Evolutionary conservation across 1,140 invertebrate species (phyloP), one percentile per base, ranked within the genome.

Genomic region (Pteromalus puparum): DNA sequence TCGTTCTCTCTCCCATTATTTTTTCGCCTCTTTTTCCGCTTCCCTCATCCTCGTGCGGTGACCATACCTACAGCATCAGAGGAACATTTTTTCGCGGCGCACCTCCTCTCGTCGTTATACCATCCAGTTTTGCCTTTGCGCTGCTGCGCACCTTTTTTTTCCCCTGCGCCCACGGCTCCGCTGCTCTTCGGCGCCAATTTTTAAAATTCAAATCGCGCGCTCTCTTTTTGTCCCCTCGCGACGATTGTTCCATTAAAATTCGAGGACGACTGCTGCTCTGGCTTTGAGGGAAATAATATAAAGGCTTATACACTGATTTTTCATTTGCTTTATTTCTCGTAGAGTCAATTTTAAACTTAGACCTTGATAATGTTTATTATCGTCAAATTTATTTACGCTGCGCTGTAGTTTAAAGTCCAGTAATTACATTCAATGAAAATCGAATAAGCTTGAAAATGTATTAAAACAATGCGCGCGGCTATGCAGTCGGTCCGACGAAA

Each of bases 121-220:
- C 34, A 34, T 73, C 21, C 73, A 24, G 24, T 70, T 70, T 26
- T 10, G 12, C 15, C 10, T 70, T 30, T 0, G 12, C 5, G 6
- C n/a, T 28, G n/a, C 18, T 28, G 53, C 10, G n/a, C 12, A 65
- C 10, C 68, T 18, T 70, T 30, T 73, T 73, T 73, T 70, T 26
- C n/a, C 24, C 68, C 24, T 34, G 1, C 26, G 68, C 28, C 28
- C 15, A 4, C 46, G 13, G 13, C 42, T 46, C 7, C 10, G 12
- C 7, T 34, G 26, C 15, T 30, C 68, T 18, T 72, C 28, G 67
- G 67, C 68, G 28, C 7, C 68, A 30, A 72, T 72, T 72, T 72
- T 72, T 72, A 18, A 72, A 72, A 72, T 72, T 72, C 68, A 30
- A 72, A 72, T 72, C 68, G 7, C 68, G 7, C 13, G 46, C 46